Percentiles rank a stretch among this genome's conserved stretches.
These are phyloP conservation scores for Epicauta chinensis DNA, from an alignment of 1,140 invertebrate species.

Conservation along the genomic window DNA sequence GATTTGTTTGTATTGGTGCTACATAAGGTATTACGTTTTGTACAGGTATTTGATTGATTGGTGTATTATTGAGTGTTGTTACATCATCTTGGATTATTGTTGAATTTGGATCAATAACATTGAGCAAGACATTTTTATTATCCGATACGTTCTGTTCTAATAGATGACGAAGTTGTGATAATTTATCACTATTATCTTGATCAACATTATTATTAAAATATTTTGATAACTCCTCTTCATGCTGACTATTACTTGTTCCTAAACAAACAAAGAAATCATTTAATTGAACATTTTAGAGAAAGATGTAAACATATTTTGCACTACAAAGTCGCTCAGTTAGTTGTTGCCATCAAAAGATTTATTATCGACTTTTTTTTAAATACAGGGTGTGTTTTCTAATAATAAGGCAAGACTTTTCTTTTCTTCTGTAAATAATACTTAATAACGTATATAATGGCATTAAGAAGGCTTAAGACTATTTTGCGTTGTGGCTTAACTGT, in stretches of 20 bases:
- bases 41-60: background rate
- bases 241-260: conserved; percentile 68
- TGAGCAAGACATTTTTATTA: conserved; percentile 15
- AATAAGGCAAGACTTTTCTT: no score
- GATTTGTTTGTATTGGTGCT: background rate
- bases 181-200: conserved; percentile 47
- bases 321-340: no score
- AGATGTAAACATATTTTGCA: no score
- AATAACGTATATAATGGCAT: no score
- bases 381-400: no score
- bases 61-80: conserved; percentile 1
- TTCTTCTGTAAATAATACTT: no score
- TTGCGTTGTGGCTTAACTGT: no score
- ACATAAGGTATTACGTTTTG: conserved; percentile 8
- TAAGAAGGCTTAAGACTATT: no score
- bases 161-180: conserved; percentile 64
- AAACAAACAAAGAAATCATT: conserved; percentile 37
- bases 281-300: no score
- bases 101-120: conserved; percentile 5
- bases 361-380: no score
- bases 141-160: conserved; percentile 51
- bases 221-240: conserved; percentile 71
- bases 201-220: conserved; percentile 52
- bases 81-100: background rate
- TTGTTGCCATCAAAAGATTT: no score